Conservation (phyloP, 1,140 invertebrate species). For the Bathynomus jamesi region DNA sequence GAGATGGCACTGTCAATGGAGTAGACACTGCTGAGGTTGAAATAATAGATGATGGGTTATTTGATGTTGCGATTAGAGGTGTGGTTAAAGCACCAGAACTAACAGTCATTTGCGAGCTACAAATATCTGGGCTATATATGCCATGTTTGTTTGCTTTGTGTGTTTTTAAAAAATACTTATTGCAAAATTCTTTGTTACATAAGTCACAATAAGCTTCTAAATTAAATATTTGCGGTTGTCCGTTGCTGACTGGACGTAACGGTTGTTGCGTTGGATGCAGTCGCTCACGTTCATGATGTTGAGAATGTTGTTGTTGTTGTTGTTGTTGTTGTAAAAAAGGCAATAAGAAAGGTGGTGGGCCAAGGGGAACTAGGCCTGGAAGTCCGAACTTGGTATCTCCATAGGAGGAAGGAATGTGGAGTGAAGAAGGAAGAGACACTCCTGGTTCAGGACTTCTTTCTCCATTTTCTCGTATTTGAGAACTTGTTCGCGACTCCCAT, state of each 20-base stretch:
- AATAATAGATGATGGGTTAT: constrained; percentile 7
- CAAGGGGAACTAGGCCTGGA: constrained; percentile 34
- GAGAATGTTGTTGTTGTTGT: constrained; percentile 20
- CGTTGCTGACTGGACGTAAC: constrained; percentile 17
- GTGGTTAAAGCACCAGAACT: constrained; percentile 5
- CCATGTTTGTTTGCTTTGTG: constrained; percentile 93
- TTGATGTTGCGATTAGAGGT: background rate
- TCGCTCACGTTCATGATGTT: constrained; percentile 20
- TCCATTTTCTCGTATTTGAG: constrained; percentile 12
- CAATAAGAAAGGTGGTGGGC: constrained; percentile 39
- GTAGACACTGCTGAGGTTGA: constrained; percentile 24
- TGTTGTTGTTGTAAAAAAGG: constrained; percentile 45
- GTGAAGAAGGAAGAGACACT: constrained; percentile 16
- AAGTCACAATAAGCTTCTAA: constrained; percentile 88
- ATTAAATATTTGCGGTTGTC: constrained; percentile 65
- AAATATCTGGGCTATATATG: constrained; percentile 48
- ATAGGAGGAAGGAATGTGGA: constrained; percentile 34
- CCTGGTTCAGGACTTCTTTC: constrained; percentile 14
- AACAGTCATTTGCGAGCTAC: constrained; percentile 17
- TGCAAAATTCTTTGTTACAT: constrained; percentile 99
- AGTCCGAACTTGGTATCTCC: constrained; percentile 29
- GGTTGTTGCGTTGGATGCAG: constrained; percentile 23
- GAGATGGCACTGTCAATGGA: constrained; percentile 11
- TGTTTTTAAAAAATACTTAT: constrained; percentile 98
- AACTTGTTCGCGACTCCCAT: constrained; percentile 20